Conservation (phyloP, 2,113 vertebrate species). For the Paramisgurnus dabryanus region DNA sequence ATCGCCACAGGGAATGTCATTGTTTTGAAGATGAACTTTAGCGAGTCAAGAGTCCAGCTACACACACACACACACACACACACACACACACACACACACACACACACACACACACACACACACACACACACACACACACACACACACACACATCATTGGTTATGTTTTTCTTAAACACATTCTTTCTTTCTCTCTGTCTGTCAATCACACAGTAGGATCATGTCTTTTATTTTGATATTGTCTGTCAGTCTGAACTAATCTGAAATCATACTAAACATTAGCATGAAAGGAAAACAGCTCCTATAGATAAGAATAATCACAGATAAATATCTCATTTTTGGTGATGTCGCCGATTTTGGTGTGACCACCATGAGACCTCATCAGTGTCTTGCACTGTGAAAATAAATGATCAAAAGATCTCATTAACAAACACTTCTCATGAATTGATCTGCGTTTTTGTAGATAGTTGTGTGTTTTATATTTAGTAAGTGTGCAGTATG, state of each 20-base stretch:
- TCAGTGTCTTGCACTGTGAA: too few relatives aligned
- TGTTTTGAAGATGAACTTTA: constrained; percentile 91
- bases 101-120: constrained; percentile 9
- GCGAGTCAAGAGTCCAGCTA: constrained; percentile 92
- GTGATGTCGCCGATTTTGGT: too few relatives aligned
- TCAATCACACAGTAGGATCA: not conserved
- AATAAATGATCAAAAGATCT: too few relatives aligned
- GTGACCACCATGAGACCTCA: not conserved
- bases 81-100: not conserved
- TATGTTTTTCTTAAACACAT: constrained; percentile 16
- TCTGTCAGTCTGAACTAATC: not conserved
- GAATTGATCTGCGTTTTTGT: too few relatives aligned
- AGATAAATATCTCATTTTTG: not conserved
- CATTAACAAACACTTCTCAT: too few relatives aligned
- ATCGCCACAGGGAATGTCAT: constrained; percentile 86
- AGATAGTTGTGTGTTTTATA: too few relatives aligned
- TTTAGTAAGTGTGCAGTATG: too few relatives aligned
- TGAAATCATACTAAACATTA: not conserved
- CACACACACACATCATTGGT: constrained; percentile 10
- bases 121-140: not conserved
- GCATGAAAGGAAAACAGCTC: too few relatives aligned
- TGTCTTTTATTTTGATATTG: not conserved
- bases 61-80: constrained; percentile 28
- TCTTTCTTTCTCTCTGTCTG: not conserved
- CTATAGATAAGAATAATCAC: too few relatives aligned